Conservation (phyloP, 2,113 vertebrate genomes). For the Pimephales promelas region DNA sequence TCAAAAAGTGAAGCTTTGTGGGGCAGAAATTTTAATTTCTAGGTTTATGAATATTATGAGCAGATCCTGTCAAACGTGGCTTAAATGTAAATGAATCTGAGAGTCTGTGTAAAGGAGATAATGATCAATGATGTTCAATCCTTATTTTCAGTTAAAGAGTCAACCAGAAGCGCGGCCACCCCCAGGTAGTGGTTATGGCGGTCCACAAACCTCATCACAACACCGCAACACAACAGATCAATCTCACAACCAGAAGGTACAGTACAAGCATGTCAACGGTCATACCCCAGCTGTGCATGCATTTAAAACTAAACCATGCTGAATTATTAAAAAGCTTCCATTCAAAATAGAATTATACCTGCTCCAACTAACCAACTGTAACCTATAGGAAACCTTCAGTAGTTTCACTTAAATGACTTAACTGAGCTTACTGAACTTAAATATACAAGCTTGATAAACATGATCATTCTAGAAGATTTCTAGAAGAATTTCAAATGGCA, state of each 20-base stretch:
- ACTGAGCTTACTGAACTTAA: too few species aligned
- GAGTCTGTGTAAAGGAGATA: neutral
- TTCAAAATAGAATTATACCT: neutral
- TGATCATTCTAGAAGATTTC: too few species aligned
- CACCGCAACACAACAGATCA: slow-evolving; percentile 65
- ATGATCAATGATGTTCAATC: neutral
- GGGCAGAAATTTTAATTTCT: neutral
- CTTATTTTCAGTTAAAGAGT: slow-evolving; percentile 64
- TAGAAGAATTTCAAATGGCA: too few species aligned
- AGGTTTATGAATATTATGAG: neutral
- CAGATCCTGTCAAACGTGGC: neutral
- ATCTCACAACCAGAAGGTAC: slow-evolving; percentile 65
- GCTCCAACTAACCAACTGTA: neutral
- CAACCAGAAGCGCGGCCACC: slow-evolving; percentile 65
- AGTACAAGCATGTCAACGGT: slow-evolving; percentile 49
- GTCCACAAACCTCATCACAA: slow-evolving; percentile 1
- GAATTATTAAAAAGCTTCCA: neutral
- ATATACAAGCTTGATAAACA: too few species aligned
- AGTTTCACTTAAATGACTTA: too few species aligned
- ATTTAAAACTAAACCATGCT: neutral
- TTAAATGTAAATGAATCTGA: neutral
- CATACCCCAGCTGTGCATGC: neutral
- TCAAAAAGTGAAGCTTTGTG: neutral
- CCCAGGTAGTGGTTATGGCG: slow-evolving; percentile 11
- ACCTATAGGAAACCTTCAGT: neutral